Base-by-base conservation (phyloP, 2,888 invertebrate species). In the Empis stercorea region DNA sequence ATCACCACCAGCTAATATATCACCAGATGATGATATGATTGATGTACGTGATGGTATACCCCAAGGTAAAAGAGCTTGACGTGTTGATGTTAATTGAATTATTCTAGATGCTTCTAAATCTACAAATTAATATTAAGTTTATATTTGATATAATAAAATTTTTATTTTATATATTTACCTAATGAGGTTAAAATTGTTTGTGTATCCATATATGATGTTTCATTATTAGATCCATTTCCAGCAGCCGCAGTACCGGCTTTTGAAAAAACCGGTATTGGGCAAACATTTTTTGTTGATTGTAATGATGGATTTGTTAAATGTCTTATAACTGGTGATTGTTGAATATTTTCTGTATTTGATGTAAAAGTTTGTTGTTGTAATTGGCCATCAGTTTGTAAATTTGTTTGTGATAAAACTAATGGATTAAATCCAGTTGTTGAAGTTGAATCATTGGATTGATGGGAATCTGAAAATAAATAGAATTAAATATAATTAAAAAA, bases 51-150 rank as follows among this genome's bases (percentile, higher is more conserved):
- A 67, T 47, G 67, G 62, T 11, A 81, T 79, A 41, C 88, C 88
- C 91, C 91, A 92, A 27, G 91, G 91, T 47, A 91, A 64, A 63
- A 84, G 73, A 30, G 81, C 78, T 39, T 79, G 80, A 59, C 73
- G 65, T 43, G 57, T 58, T 16, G 59, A 57, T 14, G 57, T 55
- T 46, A 64, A 61, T 10, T 63, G 61, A 40, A 23, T 14, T 23
- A 23, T n/a, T 23, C 40, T 40, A 27, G 40, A 23, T 10, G 40
- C 4, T 27, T 27, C 23, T 27, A 27, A 27, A 27, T 27, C 23
- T 27, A 27, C 23, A 27, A 27, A 4, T 6, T 6, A 27, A 27
- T n/a, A n/a, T 20, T 20, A 4, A 20, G 20, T 20, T 20, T 20
- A 9, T 20, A 27, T 9, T 27, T 27, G 9, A 27, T 6, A 27